Conservation (phyloP, 2,888 invertebrate species). For the Arge pagana region DNA sequence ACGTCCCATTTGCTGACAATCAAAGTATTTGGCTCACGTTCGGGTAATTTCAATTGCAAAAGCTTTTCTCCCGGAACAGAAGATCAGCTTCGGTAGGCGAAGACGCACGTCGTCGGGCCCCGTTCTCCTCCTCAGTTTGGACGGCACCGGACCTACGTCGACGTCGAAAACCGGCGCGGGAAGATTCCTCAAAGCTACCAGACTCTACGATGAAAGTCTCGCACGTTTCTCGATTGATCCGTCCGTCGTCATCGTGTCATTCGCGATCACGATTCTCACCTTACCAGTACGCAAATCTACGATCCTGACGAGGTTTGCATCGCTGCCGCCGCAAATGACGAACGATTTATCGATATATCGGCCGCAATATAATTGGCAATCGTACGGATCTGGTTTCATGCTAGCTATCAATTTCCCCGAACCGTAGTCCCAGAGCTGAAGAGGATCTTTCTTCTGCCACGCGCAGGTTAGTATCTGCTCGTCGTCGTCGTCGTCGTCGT, state of each 20-base stretch:
- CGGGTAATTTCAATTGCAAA: constrained; percentile 65
- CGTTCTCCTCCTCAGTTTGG: no score
- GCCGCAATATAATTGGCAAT: constrained; percentile 67
- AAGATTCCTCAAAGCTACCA: constrained; percentile 62
- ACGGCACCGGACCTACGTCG: constrained; percentile 60
- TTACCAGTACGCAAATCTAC: constrained; percentile 65
- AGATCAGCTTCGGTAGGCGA: constrained; percentile 62
- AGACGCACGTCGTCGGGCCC: constrained; percentile 49
- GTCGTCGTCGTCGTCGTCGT: background rate
- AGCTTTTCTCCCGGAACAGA: constrained; percentile 63
- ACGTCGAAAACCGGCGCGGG: constrained; percentile 64
- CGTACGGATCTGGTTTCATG: constrained; percentile 63
- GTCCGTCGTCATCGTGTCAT: background rate
- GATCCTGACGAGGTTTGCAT: constrained; percentile 65
- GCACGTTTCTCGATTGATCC: background rate
- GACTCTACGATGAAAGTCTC: constrained; percentile 57
- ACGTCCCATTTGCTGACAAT: no score
- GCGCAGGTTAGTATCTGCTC: constrained; percentile 67
- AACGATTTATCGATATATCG: constrained; percentile 64
- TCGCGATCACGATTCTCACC: constrained; percentile 56
- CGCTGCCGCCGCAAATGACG: constrained; percentile 67
- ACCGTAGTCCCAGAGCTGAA: constrained; percentile 71
- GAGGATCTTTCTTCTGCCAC: constrained; percentile 66
- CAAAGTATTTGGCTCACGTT: no score
- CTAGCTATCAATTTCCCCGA: constrained; percentile 67